Base-by-base conservation (phyloP, 2,888 invertebrate species). In the Pollenia labialis region DNA sequence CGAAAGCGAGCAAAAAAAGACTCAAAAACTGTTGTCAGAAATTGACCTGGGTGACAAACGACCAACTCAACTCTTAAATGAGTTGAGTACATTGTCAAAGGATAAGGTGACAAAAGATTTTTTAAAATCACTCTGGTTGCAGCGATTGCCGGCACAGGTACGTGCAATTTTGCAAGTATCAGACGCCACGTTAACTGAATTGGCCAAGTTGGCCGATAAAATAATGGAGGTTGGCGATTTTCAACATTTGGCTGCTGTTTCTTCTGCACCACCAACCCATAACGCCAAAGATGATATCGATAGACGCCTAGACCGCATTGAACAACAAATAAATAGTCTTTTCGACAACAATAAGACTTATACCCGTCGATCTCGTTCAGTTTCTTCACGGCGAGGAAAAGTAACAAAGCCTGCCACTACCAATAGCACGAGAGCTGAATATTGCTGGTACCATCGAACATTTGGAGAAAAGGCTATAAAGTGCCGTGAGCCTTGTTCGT, bases 11-110 rank as follows among this genome's bases (percentile, higher is more conserved):
- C 18, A 18, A 2, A 18, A 18, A 18, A 18, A 18, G 18, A 18
- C 18, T 60, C 79, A 76, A 18, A 87, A 87, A 48, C 52, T 88
- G 10, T 58, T 88, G 4, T 86, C 87, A 1, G 86, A 87, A 12
- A 62, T 18, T 88, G 85, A 87, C 40, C 58, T 87, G 40, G 88
- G 89, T 8, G 89, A 88, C 69, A 80, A 83, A 40, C 80, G 76
- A 14, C 87, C 88, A 4, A 83, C 87, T 7, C 85, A 89, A 42
- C 54, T 89, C 12, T 76, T 88, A 3, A 88, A 88, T 12, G 87
- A 88, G 62, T 72, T 32, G 4, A 32, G 32, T 32, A 23, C 23
- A 3, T 3, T 58, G 32, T 11, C 58, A 32, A 58, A 58, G 11
- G n/a, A n/a, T 8, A 62, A n/a, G n/a, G n/a, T 14, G 12, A 62